Evolutionary conservation across 2,888 invertebrate species (phyloP), one percentile per base, ranked within the genome.

Genomic region (Lithophane semibrunnea): DNA sequence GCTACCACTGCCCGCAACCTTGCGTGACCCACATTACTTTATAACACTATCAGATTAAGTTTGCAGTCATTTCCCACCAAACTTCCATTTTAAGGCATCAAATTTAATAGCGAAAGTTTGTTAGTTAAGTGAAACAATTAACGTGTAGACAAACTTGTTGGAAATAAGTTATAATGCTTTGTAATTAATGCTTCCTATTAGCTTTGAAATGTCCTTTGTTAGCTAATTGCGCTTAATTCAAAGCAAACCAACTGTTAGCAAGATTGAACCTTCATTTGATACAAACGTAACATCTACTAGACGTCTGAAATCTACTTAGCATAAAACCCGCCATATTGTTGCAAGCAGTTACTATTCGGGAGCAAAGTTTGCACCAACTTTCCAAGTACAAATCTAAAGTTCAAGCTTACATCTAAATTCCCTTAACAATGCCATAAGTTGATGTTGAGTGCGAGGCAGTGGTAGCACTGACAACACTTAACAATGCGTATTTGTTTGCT

Each of bases 121-220:
- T 90, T 93, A 91, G 90, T 93, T 91, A 94, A 92, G 89, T 91
- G 87, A 91, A 90, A 93, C 92, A 94, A 95, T 95, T 95, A 95
- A 93, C 89, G 56, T 80, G 72, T 76, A 85, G 68, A 72, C 82
- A 75, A 85, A 85, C 54, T 58, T 60, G 67, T 76, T 73, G 37
- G 68, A 83, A 82, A 80, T 78, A 83, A 86, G 82, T 86, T 85
- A 37, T 37, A 37, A 37, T 58, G 52, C 44, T 78, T 58, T 65
- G 65, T 65, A 47, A 16, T 89, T 75, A 85, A 85, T 83, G 79
- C 69, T 72, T 58, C 47, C 56, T 77, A 65, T 75, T 74, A 67
- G 77, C 65, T 85, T 63, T 78, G 67, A 75, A 80, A 67, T 82
- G 78, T 78, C 74, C 81, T 86, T 85, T 85, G 86, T 88, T 85